These are phyloP conservation scores for Chloroceryle aenea DNA, from an alignment of 2,113 vertebrate species.

Conservation along the genomic window DNA sequence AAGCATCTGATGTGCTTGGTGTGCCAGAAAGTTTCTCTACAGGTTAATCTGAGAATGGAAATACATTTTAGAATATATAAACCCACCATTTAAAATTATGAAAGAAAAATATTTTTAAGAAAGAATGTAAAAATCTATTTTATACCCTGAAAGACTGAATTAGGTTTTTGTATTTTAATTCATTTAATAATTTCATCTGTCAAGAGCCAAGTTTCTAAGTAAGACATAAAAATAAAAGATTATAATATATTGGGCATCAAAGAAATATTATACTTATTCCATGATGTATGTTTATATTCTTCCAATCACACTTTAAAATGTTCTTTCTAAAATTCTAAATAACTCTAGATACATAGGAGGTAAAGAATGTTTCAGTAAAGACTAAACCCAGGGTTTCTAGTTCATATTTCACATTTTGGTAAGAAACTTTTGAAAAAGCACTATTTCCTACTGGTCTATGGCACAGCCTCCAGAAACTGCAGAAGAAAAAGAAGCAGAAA, in stretches of 20 bases:
- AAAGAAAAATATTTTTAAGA: too few relatives aligned
- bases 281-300: neutral
- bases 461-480: constrained; percentile 72
- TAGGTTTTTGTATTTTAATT: neutral
- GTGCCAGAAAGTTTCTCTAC: neutral
- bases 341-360: neutral
- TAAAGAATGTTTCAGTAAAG: neutral
- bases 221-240: neutral
- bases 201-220: neutral
- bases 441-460: neutral
- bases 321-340: neutral
- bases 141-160: neutral
- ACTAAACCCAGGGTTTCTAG: neutral
- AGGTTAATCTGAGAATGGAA: neutral
- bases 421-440: neutral
- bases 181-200: neutral
- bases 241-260: neutral
- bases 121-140: neutral
- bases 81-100: too few relatives aligned
- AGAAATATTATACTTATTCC: neutral
- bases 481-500: constrained; percentile 58
- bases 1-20: neutral
- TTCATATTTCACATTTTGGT: neutral
- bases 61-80: too few relatives aligned
- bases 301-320: neutral